phyloP scores from a whole-genome alignment of 2,113 vertebrate genomes.

The Hippocampus zosterae region DNA sequence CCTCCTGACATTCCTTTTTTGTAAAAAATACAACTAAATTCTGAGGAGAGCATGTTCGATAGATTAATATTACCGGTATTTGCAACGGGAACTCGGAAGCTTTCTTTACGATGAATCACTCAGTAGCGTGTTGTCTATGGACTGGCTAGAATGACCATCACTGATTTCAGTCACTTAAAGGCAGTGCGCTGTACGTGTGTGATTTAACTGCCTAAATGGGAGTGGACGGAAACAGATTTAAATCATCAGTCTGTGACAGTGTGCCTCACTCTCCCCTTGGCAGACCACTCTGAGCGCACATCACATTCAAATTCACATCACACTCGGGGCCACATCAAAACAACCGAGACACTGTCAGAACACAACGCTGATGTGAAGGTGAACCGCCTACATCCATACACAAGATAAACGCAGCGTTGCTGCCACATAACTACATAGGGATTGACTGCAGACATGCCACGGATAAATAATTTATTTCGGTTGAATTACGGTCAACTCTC shows the following conservation, averaged over 20 bases:
- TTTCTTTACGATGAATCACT: not conserved
- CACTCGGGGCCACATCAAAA: conserved; percentile 35
- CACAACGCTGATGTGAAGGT: conserved; percentile 42
- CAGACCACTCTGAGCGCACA: conserved; percentile 43
- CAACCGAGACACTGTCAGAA: conserved; percentile 40
- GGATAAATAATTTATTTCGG: not conserved
- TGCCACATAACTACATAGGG: not conserved
- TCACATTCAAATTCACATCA: conserved; percentile 53
- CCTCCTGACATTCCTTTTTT: not conserved
- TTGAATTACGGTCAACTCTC: not conserved
- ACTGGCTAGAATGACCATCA: conserved; percentile 2
- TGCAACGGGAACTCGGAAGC: not conserved
- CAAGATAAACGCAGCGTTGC: conserved; percentile 14
- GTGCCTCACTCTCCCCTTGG: conserved; percentile 39
- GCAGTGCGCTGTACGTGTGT: not conserved
- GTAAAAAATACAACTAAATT: not conserved
- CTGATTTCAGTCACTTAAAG: conserved; percentile 13
- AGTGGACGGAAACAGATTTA: conserved; percentile 34
- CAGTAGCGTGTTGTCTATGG: not conserved
- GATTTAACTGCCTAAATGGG: conserved; percentile 40
- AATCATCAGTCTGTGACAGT: conserved; percentile 45
- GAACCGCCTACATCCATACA: conserved; percentile 31
- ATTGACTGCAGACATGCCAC: conserved; percentile 6
- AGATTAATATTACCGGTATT: not conserved
- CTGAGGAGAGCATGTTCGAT: not conserved